These are phyloP conservation scores for Folsomia candida DNA, from an alignment of 2,888 invertebrate species.

Conservation along the genomic window DNA sequence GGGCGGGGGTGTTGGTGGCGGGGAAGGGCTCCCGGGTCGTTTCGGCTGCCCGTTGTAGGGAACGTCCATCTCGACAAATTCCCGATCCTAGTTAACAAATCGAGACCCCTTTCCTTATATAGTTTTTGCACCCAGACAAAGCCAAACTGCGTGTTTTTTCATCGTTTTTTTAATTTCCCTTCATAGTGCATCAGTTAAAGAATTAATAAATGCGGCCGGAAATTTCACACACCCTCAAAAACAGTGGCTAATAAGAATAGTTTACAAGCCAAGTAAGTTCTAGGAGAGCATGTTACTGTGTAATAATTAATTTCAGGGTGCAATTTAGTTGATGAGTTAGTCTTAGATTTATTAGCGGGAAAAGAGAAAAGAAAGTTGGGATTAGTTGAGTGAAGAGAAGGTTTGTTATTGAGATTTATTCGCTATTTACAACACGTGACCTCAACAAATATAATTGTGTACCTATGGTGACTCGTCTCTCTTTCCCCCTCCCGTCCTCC, in stretches of 20 bases:
- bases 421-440: not conserved
- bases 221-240: not conserved
- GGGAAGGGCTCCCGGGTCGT: conserved; percentile 65
- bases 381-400: not conserved
- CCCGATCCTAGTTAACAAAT: conserved; percentile 79
- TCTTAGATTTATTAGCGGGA: not conserved
- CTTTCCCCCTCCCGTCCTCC: not conserved
- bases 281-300: too few relatives aligned
- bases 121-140: not conserved
- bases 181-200: not conserved
- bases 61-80: conserved; percentile 93
- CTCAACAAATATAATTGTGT: not conserved
- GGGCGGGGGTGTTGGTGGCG: conserved; percentile 50
- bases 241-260: not conserved
- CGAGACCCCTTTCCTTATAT: conserved; percentile 21
- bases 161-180: too few relatives aligned
- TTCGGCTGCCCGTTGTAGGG: conserved; percentile 91
- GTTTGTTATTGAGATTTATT: not conserved
- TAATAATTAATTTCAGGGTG: too few relatives aligned
- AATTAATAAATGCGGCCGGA: not conserved
- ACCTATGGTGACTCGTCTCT: not conserved
- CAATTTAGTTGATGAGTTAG: not conserved
- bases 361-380: not conserved
- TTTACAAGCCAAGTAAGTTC: too few relatives aligned
- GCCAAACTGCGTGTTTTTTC: too few relatives aligned